phyloP scores from a whole-genome alignment of 2,888 invertebrate species.

The Stenurella melanura region DNA sequence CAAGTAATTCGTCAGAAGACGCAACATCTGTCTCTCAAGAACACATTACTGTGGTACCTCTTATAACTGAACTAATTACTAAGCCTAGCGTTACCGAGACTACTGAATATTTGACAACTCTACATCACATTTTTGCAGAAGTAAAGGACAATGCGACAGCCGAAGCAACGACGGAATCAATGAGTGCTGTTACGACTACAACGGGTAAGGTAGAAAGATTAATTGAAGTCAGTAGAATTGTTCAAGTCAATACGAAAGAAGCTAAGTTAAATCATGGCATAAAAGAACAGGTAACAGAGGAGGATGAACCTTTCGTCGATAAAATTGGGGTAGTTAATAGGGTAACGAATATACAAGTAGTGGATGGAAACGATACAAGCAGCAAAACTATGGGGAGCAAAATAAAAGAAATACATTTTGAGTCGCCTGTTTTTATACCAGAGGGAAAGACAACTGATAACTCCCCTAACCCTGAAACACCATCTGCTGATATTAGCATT shows the following conservation, averaged over 20 bases:
- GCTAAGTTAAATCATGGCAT: constrained; percentile 75
- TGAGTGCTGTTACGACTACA: constrained; percentile 64
- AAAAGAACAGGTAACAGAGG: constrained; percentile 75
- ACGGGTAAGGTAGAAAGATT: constrained; percentile 76
- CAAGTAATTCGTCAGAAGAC: constrained; percentile 37
- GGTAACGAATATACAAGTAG: constrained; percentile 81
- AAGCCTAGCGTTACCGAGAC: constrained; percentile 52
- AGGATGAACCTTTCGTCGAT: constrained; percentile 78
- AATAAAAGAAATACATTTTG: constrained; percentile 45
- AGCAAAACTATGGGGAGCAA: constrained; percentile 52
- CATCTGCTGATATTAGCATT: constrained; percentile 39
- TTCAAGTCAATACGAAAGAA: constrained; percentile 81
- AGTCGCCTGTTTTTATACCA: constrained; percentile 41
- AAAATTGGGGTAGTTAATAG: constrained; percentile 83
- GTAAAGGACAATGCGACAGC: constrained; percentile 63
- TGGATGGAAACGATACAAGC: constrained; percentile 74
- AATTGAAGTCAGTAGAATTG: constrained; percentile 82
- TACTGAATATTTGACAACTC: constrained; percentile 67
- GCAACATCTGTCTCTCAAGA: constrained; percentile 5
- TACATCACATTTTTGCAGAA: constrained; percentile 75
- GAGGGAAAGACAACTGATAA: constrained; percentile 36
- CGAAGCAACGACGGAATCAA: constrained; percentile 68
- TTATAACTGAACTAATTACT: constrained; percentile 45
- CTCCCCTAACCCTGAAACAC: constrained; percentile 35
- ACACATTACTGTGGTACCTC: constrained; percentile 41